Evolutionary conservation across 1,140 invertebrate species (phyloP).

Genomic region (Drosophila setifemur): DNA sequence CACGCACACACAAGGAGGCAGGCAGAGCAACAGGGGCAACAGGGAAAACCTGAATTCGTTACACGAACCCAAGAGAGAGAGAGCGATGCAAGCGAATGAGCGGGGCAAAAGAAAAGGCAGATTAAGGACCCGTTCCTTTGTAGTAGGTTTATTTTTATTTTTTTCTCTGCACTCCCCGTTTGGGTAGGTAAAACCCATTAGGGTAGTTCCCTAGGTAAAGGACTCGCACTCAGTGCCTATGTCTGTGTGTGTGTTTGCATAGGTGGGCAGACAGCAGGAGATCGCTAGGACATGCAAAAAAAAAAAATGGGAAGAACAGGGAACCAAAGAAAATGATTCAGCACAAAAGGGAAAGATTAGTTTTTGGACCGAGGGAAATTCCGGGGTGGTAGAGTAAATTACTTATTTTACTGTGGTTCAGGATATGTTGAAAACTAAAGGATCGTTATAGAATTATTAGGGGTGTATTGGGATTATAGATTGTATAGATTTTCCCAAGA

Average conservation of each 20-base stretch:
- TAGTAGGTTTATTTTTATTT: slow-evolving; percentile 24
- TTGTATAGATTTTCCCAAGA: too few species aligned
- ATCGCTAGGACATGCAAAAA: slow-evolving; percentile 48
- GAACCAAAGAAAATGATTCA: slow-evolving; percentile 22
- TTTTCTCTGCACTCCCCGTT: slow-evolving; percentile 7
- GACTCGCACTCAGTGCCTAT: background rate
- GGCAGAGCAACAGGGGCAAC: slow-evolving; percentile 5
- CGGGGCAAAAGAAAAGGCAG: slow-evolving; percentile 54
- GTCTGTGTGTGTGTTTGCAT: background rate
- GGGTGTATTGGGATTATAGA: too few species aligned
- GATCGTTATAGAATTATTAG: too few species aligned
- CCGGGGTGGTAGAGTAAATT: background rate
- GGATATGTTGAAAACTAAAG: background rate
- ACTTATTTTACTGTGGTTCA: slow-evolving; percentile 36
- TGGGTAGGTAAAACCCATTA: slow-evolving; percentile 41
- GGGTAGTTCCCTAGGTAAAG: slow-evolving; percentile 33
- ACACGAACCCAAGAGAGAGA: slow-evolving; percentile 39
- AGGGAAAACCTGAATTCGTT: slow-evolving; percentile 59
- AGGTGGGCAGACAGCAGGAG: slow-evolving; percentile 12
- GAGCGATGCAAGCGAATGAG: slow-evolving; percentile 22
- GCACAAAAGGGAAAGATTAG: slow-evolving; percentile 21
- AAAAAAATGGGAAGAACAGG: slow-evolving; percentile 9
- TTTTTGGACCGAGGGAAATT: slow-evolving; percentile 8
- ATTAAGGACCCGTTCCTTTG: slow-evolving; percentile 79
- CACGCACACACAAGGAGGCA: slow-evolving; percentile 10